Conservation (phyloP, 2,113 vertebrate species). For the Myiagra hebetior region DNA sequence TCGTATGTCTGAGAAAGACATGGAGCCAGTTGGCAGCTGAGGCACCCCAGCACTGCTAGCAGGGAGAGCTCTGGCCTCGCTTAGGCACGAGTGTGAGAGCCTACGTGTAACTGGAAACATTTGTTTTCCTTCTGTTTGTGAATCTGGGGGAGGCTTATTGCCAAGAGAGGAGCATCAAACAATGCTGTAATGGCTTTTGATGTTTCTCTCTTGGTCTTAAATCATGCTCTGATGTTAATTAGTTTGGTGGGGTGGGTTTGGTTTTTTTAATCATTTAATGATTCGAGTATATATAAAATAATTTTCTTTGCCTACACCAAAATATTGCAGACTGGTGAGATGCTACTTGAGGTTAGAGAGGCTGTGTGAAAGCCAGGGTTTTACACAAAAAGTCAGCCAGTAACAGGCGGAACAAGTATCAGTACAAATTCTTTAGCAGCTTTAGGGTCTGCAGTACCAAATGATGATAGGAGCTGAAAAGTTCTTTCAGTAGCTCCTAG, state of each 20-base stretch:
- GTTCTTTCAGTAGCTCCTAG: not conserved
- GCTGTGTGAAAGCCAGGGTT: not conserved
- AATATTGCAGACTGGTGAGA: not conserved
- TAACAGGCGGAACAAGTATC: not conserved
- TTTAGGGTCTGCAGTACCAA: not conserved
- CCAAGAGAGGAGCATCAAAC: slow-evolving; percentile 61
- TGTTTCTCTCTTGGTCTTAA: slow-evolving; percentile 52
- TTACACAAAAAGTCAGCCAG: not conserved
- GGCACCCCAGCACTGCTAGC: not conserved
- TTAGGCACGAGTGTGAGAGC: not conserved
- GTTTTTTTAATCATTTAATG: slow-evolving; percentile 2
- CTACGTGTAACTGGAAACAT: slow-evolving; percentile 47
- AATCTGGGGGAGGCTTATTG: slow-evolving; percentile 21
- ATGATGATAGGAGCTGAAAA: not conserved
- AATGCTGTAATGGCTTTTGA: slow-evolving; percentile 48
- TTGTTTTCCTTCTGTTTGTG: slow-evolving; percentile 42
- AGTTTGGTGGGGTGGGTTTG: not conserved
- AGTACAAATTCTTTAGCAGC: not conserved
- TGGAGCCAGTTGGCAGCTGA: not conserved
- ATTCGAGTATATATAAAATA: not conserved
- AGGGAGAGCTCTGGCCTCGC: not conserved
- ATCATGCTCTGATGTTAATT: slow-evolving; percentile 51
- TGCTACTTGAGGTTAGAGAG: not conserved
- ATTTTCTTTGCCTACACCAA: slow-evolving; percentile 15
- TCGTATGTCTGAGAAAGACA: not conserved